Conservation (phyloP, 2,113 vertebrate species). For the Anguilla japonica region DNA sequence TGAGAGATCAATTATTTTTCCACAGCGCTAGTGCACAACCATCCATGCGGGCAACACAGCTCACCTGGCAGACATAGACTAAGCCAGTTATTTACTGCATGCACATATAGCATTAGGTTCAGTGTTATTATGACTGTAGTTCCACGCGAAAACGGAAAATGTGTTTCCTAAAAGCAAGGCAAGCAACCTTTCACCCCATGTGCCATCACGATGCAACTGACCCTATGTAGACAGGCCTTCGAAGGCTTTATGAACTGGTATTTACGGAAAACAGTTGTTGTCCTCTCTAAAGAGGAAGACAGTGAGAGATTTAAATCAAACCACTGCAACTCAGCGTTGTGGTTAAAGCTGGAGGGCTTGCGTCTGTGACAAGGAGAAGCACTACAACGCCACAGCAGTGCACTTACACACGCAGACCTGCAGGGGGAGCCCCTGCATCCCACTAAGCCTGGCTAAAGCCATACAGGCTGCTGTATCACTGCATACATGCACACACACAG, state of each 20-base stretch:
- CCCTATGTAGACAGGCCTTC: too few relatives aligned
- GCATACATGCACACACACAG: background rate
- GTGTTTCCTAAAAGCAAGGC: too few relatives aligned
- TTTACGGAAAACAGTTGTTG: background rate
- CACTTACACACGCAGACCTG: background rate
- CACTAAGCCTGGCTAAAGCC: background rate
- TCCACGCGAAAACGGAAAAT: background rate
- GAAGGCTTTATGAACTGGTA: too few relatives aligned
- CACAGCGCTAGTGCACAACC: background rate
- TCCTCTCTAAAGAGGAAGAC: background rate
- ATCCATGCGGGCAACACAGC: background rate
- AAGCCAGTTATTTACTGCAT: background rate
- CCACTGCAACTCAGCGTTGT: background rate
- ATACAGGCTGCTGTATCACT: background rate
- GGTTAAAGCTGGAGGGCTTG: background rate
- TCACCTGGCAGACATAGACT: background rate
- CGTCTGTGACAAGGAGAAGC: background rate
- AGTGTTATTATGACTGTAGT: background rate
- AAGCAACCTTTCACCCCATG: too few relatives aligned
- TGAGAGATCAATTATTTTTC: background rate
- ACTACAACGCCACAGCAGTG: background rate
- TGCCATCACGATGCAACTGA: too few relatives aligned
- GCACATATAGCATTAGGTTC: background rate
- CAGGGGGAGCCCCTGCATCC: constrained; percentile 25
- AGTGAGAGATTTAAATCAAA: background rate